These are phyloP conservation scores for Drosophila merina DNA, from an alignment of 2,888 invertebrate species.

Conservation along the genomic window DNA sequence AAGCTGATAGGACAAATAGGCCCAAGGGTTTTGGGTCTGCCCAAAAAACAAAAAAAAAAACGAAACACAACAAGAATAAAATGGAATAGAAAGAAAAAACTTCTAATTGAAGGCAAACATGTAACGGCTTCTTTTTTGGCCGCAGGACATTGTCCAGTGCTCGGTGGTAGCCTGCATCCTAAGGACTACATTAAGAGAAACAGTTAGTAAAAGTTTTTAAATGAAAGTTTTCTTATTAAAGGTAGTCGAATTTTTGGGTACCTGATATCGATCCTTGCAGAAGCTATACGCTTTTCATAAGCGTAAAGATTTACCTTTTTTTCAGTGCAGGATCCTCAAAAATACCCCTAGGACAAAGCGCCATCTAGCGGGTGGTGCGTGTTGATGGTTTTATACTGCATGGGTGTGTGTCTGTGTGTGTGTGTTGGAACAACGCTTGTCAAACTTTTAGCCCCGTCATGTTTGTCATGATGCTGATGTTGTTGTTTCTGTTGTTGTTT, in stretches of 20 bases:
- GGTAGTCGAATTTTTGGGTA: too few species aligned
- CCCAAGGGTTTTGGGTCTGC: constrained; percentile 20
- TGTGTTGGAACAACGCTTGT: constrained; percentile 41
- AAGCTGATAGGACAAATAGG: constrained; percentile 45
- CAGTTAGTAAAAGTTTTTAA: too few species aligned
- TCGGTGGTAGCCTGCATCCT: constrained; percentile 23
- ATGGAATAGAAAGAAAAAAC: constrained; percentile 32
- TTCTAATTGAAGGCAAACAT: constrained; percentile 78
- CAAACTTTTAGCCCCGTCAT: constrained; percentile 58
- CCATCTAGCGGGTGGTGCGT: constrained; percentile 6
- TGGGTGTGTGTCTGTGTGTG: constrained; percentile 1
- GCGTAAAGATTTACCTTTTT: too few species aligned
- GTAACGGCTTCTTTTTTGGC: constrained; percentile 14
- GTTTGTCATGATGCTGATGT: constrained; percentile 46
- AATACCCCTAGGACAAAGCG: constrained; percentile 6
- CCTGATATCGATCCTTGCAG: too few species aligned
- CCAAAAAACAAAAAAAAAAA: constrained; percentile 13
- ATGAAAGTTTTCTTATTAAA: too few species aligned
- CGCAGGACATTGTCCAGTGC: constrained; percentile 6
- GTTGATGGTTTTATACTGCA: constrained; percentile 2
- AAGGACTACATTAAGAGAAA: neutral
- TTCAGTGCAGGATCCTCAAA: constrained; percentile 1
- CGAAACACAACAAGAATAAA: neutral
- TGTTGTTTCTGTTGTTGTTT: constrained; percentile 5
- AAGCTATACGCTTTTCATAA: too few species aligned